Conservation (phyloP, 2,888 invertebrate genomes). For the Carabus problematicus region DNA sequence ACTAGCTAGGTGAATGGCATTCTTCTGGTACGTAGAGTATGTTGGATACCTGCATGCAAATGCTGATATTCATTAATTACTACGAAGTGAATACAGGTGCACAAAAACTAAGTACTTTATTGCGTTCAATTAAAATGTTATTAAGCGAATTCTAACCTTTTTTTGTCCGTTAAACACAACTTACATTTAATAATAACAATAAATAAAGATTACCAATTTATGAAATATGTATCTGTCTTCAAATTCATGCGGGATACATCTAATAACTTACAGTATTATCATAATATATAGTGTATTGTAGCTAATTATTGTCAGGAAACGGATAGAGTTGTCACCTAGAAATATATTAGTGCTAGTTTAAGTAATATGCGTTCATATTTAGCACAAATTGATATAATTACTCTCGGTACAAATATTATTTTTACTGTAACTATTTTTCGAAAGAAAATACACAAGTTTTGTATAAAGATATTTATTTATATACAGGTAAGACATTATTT, state of each 20-base stretch:
- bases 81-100: slow-evolving; percentile 34
- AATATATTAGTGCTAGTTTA: too few relatives aligned
- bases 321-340: too few relatives aligned
- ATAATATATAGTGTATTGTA: too few relatives aligned
- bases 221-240: slow-evolving; percentile 11
- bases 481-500: neutral
- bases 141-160: slow-evolving; percentile 21
- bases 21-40: slow-evolving; percentile 29
- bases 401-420: too few relatives aligned
- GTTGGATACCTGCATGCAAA: slow-evolving; percentile 34
- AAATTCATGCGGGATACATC: slow-evolving; percentile 13
- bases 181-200: slow-evolving; percentile 25
- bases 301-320: too few relatives aligned
- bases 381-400: too few relatives aligned
- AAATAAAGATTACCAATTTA: slow-evolving; percentile 19
- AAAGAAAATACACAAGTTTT: too few relatives aligned
- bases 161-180: neutral
- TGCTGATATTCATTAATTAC: slow-evolving; percentile 30
- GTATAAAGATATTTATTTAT: neutral
- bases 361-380: too few relatives aligned
- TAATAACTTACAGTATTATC: too few relatives aligned
- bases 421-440: too few relatives aligned
- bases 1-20: slow-evolving; percentile 20
- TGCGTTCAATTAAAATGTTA: slow-evolving; percentile 41
- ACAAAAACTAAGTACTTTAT: slow-evolving; percentile 35